A percentile compares a stretch with the other conserved stretches of the same genome.
These are phyloP conservation scores for Hydraecia micacea DNA, from an alignment of 2,888 invertebrate species.

Conservation along the genomic window DNA sequence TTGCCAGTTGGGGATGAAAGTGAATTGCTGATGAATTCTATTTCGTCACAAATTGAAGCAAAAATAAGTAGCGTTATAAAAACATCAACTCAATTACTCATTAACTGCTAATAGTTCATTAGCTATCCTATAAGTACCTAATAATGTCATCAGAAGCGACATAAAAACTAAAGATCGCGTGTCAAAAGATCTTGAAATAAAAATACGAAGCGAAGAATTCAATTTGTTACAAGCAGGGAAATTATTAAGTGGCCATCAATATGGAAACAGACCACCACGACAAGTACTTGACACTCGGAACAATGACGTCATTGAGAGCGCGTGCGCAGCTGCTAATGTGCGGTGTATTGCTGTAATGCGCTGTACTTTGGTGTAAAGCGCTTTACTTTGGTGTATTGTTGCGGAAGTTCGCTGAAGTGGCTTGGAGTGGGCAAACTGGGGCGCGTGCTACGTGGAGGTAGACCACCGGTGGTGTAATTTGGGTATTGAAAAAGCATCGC, in stretches of 20 bases:
- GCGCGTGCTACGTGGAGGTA: constrained; percentile 56
- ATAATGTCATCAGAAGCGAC: neutral
- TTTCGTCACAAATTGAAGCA: neutral
- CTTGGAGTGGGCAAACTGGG: constrained; percentile 47
- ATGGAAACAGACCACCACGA: constrained; percentile 83
- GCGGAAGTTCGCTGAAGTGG: constrained; percentile 72
- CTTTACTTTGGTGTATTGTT: constrained; percentile 70
- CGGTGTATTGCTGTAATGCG: constrained; percentile 42
- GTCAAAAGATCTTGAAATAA: constrained; percentile 14
- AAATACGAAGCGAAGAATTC: constrained; percentile 20
- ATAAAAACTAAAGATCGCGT: constrained; percentile 16
- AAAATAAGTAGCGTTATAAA: neutral
- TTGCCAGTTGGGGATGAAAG: neutral
- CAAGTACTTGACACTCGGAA: constrained; percentile 68
- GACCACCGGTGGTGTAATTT: constrained; percentile 46
- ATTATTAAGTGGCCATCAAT: constrained; percentile 83
- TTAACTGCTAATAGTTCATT: neutral
- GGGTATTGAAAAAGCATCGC: neutral
- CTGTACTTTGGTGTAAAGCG: constrained; percentile 42
- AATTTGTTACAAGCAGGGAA: constrained; percentile 71
- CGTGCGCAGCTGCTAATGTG: constrained; percentile 84
- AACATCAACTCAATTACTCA: neutral
- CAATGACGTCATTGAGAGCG: constrained; percentile 85
- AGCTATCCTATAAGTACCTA: neutral
- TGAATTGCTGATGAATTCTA: neutral